Percentiles rank a stretch among this genome's conserved stretches.
phyloP scores from a whole-genome alignment of 2,888 invertebrate species.

The Pegoplata infirma region DNA sequence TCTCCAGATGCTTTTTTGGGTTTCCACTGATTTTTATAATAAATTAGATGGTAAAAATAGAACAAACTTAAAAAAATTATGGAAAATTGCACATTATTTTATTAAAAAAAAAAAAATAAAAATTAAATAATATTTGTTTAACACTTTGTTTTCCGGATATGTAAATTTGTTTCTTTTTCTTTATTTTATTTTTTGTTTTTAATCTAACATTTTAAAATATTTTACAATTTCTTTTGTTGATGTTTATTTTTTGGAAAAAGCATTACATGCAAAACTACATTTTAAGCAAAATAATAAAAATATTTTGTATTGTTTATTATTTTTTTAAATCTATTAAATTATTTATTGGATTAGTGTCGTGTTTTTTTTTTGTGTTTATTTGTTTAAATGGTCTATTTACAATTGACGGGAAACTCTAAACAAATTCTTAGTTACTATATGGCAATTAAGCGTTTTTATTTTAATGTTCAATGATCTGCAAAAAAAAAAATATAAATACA shows the following conservation, averaged over 20 bases:
- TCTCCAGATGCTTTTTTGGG: conserved; percentile 2
- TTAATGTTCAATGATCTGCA: too few relatives aligned
- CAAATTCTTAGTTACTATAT: not conserved
- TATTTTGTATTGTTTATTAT: not conserved
- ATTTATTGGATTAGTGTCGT: conserved; percentile 18
- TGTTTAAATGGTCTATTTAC: conserved; percentile 45
- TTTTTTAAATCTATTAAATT: conserved; percentile 45
- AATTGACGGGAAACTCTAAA: conserved; percentile 28
- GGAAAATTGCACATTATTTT: conserved; percentile 52
- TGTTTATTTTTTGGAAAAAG: conserved; percentile 60
- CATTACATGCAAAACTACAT: conserved; percentile 67
- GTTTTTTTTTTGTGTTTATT: conserved; percentile 21
- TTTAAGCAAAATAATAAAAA: conserved; percentile 49
- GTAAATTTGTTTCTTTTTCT: conserved; percentile 53
- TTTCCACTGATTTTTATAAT: conserved; percentile 22
- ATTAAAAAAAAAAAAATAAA: conserved; percentile 44
- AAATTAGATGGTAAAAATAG: not conserved
- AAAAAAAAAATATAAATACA: too few relatives aligned
- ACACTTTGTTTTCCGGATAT: conserved; percentile 57
- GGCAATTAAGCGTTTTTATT: not conserved
- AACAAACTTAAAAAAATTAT: conserved; percentile 10
- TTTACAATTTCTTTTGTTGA: conserved; percentile 32
- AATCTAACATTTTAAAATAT: conserved; percentile 34
- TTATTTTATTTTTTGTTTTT: conserved; percentile 31
- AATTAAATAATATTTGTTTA: too few relatives aligned